These are phyloP conservation scores for Canis aureus DNA, from an alignment of 2,113 vertebrate species.

Conservation along the genomic window DNA sequence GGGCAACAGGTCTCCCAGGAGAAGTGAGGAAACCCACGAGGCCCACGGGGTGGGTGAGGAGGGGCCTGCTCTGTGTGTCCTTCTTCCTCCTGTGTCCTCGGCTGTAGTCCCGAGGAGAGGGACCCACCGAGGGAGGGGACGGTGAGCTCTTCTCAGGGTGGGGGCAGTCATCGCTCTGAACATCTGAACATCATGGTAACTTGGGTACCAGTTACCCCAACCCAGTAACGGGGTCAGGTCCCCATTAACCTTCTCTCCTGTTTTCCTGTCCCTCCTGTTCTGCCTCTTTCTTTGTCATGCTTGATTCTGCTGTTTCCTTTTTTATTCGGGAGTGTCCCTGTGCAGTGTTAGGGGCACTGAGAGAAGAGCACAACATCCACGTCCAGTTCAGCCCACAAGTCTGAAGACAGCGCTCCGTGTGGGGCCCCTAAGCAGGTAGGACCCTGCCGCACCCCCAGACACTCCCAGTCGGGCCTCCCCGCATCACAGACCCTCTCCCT, in stretches of 20 bases:
- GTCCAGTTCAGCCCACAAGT: not conserved
- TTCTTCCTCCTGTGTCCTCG: not conserved
- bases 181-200: too few relatives aligned
- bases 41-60: not conserved
- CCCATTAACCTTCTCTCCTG: not conserved
- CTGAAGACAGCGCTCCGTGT: not conserved
- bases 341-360: not conserved
- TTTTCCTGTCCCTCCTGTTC: not conserved
- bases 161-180: not conserved
- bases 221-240: too few relatives aligned
- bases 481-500: not conserved
- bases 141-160: not conserved
- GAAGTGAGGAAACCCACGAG: not conserved
- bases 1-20: not conserved
- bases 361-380: not conserved
- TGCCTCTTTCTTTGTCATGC: not conserved
- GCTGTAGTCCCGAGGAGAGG: not conserved
- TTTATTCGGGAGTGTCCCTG: not conserved
- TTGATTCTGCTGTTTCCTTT: not conserved
- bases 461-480: not conserved
- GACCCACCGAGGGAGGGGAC: not conserved
- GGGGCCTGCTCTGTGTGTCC: not conserved
- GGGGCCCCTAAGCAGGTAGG: not conserved
- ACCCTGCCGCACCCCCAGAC: rapidly evolving
- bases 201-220: too few relatives aligned